A percentile compares a stretch with the other conserved stretches of the same genome.
Evolutionary conservation across 1,140 invertebrate genomes (phyloP).

Genomic region (Anastrepha ludens): DNA sequence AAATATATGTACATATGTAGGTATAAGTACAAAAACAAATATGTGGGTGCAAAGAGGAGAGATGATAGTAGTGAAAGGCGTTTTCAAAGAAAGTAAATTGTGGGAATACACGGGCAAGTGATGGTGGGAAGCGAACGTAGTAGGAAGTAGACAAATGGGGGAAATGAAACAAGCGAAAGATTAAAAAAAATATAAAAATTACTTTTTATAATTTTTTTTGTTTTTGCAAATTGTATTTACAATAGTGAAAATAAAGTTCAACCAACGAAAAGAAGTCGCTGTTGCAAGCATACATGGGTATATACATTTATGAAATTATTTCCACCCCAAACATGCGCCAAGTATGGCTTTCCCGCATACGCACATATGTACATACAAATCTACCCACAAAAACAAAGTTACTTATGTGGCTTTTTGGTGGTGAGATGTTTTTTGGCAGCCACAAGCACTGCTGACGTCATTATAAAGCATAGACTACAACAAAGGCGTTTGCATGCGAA

Average conservation of each 20-base stretch:
- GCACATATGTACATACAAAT: neutral
- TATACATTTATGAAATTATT: neutral
- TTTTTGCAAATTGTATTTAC: no score
- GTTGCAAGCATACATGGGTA: neutral
- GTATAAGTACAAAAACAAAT: neutral
- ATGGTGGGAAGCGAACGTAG: no score
- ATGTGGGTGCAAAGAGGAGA: neutral
- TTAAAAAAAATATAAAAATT: no score
- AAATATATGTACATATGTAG: no score
- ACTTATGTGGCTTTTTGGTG: neutral
- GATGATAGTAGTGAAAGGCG: no score
- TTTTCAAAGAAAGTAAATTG: neutral
- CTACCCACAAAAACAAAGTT: neutral
- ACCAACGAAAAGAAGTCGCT: neutral
- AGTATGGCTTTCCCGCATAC: neutral
- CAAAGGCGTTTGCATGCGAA: neutral
- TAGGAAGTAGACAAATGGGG: no score
- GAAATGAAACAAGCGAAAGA: no score
- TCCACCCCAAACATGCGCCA: neutral
- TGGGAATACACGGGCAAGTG: no score
- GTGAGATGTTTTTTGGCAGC: neutral
- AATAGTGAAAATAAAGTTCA: no score
- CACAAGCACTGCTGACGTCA: slow-evolving; percentile 70
- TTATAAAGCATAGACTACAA: slow-evolving; percentile 63
- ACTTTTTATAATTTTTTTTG: no score